phyloP scores from a whole-genome alignment of 2,888 invertebrate genomes.

The Celastrina argiolus region DNA sequence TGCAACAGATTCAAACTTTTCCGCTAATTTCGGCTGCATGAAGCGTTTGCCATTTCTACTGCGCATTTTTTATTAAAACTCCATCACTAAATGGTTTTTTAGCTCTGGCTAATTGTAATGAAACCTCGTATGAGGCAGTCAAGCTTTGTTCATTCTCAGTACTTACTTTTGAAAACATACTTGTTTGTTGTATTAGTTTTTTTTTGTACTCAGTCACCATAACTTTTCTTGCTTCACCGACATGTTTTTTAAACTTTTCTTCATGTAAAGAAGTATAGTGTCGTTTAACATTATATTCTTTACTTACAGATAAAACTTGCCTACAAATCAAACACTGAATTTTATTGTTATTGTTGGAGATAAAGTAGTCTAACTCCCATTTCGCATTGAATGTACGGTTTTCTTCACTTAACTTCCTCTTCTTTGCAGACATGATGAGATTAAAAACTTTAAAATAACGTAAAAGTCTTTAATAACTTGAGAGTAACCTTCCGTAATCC shows the following conservation, averaged over 20 bases:
- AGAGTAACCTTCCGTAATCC: too few species aligned
- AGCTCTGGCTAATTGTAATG: slow-evolving; percentile 12
- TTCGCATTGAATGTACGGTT: not conserved
- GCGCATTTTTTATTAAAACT: slow-evolving; percentile 7
- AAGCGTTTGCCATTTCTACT: slow-evolving; percentile 12
- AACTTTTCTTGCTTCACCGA: slow-evolving; percentile 6
- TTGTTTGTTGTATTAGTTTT: slow-evolving; percentile 12
- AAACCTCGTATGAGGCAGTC: slow-evolving; percentile 1
- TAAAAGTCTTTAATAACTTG: too few species aligned
- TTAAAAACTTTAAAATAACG: too few species aligned
- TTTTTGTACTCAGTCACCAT: slow-evolving; percentile 10
- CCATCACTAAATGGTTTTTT: slow-evolving; percentile 9
- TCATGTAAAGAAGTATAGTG: slow-evolving; percentile 8
- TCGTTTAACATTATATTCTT: slow-evolving; percentile 7
- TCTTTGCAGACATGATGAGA: too few species aligned
- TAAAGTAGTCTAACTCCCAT: slow-evolving; percentile 9
- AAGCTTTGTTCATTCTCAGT: too few species aligned
- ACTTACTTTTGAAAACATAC: not conserved
- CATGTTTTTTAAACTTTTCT: slow-evolving; percentile 7
- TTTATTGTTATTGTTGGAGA: slow-evolving; percentile 11
- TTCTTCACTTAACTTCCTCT: too few species aligned
- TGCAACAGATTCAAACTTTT: slow-evolving; percentile 12
- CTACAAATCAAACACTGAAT: slow-evolving; percentile 8
- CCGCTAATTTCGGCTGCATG: slow-evolving; percentile 6
- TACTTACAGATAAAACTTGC: slow-evolving; percentile 14